Evolutionary conservation across 2,113 vertebrate species (phyloP).

Genomic region (Clarias batrachus): DNA sequence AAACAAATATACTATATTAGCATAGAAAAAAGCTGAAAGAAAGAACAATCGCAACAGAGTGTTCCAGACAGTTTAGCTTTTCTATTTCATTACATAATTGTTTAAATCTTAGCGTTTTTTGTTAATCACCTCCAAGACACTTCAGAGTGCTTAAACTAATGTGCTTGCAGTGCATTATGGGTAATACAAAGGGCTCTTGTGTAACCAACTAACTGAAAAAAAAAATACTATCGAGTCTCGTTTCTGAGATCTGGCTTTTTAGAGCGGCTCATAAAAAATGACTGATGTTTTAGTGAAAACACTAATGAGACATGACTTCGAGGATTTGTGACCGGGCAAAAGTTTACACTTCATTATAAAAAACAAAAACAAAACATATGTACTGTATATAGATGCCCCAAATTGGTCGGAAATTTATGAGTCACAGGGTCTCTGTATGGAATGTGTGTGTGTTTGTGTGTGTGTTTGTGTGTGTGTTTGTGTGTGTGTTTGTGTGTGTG

Average conservation of each 20-base stretch:
- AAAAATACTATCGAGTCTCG: background rate
- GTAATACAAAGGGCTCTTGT: background rate
- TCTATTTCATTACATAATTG: background rate
- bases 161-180: background rate
- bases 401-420: slow-evolving; percentile 36
- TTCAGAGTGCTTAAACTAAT: background rate
- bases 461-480: background rate
- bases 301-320: background rate
- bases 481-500: background rate
- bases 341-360: slow-evolving; percentile 1
- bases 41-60: background rate
- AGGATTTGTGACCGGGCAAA: background rate
- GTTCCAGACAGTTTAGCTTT: background rate
- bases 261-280: background rate
- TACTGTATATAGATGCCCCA: background rate
- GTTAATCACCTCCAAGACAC: background rate
- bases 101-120: background rate
- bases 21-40: background rate
- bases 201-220: background rate
- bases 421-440: slow-evolving; percentile 37
- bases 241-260: background rate
- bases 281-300: background rate
- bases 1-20: background rate
- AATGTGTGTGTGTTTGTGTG: background rate
- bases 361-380: background rate